These are phyloP conservation scores for Thunnus maccoyii DNA, from an alignment of 2,113 vertebrate species.

Conservation along the genomic window DNA sequence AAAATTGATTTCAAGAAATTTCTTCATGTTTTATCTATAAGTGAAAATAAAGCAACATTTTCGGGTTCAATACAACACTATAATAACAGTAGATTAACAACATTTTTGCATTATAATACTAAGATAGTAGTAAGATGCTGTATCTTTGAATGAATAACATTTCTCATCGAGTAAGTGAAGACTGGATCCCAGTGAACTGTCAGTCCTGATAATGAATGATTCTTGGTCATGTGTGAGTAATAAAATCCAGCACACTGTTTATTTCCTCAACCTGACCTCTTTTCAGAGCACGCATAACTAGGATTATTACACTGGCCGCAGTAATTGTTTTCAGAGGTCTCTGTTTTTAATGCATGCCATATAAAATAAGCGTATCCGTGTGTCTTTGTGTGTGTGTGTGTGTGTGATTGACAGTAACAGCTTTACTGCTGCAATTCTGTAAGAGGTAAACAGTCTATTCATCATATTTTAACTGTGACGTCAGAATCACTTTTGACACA, in stretches of 20 bases:
- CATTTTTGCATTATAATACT: background rate
- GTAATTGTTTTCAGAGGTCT: conserved; percentile 48
- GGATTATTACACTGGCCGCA: conserved; percentile 55
- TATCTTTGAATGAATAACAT: conserved; percentile 15
- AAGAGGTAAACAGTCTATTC: conserved; percentile 17
- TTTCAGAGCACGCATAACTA: conserved; percentile 49
- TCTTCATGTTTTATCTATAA: background rate
- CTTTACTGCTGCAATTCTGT: background rate
- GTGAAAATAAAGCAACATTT: background rate
- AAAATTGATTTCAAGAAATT: background rate
- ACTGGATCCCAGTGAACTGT: conserved; percentile 22
- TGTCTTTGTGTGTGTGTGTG: background rate
- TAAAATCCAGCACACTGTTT: conserved; percentile 65
- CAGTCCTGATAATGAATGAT: conserved; percentile 53
- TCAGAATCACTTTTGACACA: conserved; percentile 38
- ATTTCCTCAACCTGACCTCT: conserved; percentile 67
- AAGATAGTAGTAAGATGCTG: background rate
- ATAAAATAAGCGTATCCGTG: conserved; percentile 5
- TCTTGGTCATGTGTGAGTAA: conserved; percentile 72
- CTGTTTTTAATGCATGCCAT: conserved; percentile 42
- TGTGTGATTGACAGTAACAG: conserved; percentile 28
- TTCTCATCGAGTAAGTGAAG: conserved; percentile 10
- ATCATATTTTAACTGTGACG: conserved; percentile 29
- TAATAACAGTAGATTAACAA: background rate
- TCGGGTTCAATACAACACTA: background rate